These are phyloP conservation scores for Axea sp. DNA, from an alignment of 2,888 invertebrate genomes.

Conservation along the genomic window DNA sequence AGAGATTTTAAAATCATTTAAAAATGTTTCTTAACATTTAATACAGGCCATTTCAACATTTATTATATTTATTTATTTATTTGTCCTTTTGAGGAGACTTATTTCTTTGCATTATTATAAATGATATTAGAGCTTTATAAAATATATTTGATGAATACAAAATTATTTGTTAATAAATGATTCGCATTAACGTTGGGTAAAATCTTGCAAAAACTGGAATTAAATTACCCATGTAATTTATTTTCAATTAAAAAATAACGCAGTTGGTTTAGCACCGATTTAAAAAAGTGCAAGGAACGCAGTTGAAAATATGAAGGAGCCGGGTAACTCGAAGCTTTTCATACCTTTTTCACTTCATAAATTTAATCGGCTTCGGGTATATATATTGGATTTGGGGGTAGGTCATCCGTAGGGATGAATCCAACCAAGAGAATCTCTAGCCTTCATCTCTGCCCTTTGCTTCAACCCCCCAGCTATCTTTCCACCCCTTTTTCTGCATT, in stretches of 20 bases:
- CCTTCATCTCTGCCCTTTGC: conserved; percentile 51
- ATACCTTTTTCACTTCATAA: conserved; percentile 75
- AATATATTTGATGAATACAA: too few species aligned
- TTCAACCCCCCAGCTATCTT: conserved; percentile 52
- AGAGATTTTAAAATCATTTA: background rate
- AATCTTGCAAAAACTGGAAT: background rate
- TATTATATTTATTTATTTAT: background rate
- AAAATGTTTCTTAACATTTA: background rate
- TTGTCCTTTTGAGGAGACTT: too few species aligned
- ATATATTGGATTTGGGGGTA: conserved; percentile 75
- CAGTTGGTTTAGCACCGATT: conserved; percentile 13
- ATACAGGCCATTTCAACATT: too few species aligned
- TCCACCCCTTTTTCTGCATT: conserved; percentile 15
- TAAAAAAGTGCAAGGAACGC: conserved; percentile 26
- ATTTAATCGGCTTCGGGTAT: conserved; percentile 77
- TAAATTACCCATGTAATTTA: background rate
- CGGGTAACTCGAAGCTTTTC: conserved; percentile 67
- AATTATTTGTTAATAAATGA: too few species aligned
- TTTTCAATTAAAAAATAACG: conserved; percentile 15
- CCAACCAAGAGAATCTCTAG: conserved; percentile 33
- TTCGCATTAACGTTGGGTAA: too few species aligned
- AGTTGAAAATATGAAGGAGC: conserved; percentile 48
- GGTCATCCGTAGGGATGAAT: conserved; percentile 61
- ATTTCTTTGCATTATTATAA: too few species aligned
- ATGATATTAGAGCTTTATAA: too few species aligned